Evolutionary conservation across 1,140 invertebrate genomes (phyloP), one percentile per base, ranked within the genome.

Genomic region (Platorchestia sp.): DNA sequence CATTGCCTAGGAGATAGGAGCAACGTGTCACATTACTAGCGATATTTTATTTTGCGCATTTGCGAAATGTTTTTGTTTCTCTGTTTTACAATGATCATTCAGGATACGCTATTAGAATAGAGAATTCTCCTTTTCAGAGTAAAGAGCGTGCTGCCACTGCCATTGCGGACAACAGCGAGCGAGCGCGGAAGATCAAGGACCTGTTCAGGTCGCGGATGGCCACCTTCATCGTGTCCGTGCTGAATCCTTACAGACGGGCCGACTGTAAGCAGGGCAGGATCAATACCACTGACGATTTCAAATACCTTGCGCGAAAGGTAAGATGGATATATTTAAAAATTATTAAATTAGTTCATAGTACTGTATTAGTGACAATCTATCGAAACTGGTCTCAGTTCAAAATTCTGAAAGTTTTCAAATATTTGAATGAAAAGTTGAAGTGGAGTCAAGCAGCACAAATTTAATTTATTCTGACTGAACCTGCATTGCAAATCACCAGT

Each of bases 291-390:
- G 98, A 99, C 93, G 99, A 99, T 97, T 99, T 99, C 97, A 99
- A 99, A 97, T 99, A 99, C 97, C 97, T 99, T 44, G 99, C 99
- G 0, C 98, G 99, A 97, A 99, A 99, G 98, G 99, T 99, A 95
- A 95, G 95, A 95, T 19, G 87, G 42, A 6, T 42, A 27, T 75
- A 75, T 19, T 75, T 75, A 3, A 75, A 19, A 22, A 75, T 75
- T 75, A 75, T 36, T 51, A 75, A n/a, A n/a, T n/a, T n/a, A n/a
- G n/a, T n/a, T n/a, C n/a, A n/a, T n/a, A n/a, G n/a, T n/a, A n/a
- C n/a, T n/a, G n/a, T n/a, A n/a, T n/a, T n/a, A n/a, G n/a, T n/a
- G n/a, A n/a, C n/a, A n/a, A n/a, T n/a, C n/a, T n/a, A n/a, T n/a
- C n/a, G n/a, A n/a, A n/a, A n/a, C n/a, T n/a, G n/a, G n/a, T n/a